Conservation (phyloP, 1,140 invertebrate genomes). For the Drosophila nasuta region DNA sequence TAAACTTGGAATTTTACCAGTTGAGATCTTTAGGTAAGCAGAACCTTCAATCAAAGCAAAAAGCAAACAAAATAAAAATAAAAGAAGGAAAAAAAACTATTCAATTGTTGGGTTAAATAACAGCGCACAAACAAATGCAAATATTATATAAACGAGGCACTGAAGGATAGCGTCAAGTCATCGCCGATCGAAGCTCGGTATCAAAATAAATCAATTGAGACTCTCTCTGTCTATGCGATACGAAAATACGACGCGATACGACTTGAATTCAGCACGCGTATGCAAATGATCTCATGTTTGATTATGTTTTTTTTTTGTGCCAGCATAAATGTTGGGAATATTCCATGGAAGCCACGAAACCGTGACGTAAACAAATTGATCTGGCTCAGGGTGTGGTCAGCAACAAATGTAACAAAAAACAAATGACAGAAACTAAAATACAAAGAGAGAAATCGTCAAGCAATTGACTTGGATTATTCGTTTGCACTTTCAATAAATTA, state of each 20-base stretch:
- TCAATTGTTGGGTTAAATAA: constrained; percentile 3
- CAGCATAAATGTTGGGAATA: constrained; percentile 73
- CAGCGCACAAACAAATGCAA: constrained; percentile 8
- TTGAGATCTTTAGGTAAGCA: neutral
- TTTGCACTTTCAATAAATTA: constrained; percentile 2
- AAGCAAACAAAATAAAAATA: constrained; percentile 3
- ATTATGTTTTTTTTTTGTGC: constrained; percentile 29
- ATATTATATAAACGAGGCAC: constrained; percentile 31
- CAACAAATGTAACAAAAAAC: constrained; percentile 10
- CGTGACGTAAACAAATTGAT: constrained; percentile 66
- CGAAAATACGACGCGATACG: constrained; percentile 29
- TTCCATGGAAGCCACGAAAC: constrained; percentile 58
- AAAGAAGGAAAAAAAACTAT: neutral
- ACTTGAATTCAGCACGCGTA: constrained; percentile 36
- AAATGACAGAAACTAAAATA: neutral
- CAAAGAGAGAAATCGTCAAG: constrained; percentile 10
- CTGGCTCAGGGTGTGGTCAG: constrained; percentile 35
- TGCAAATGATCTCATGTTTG: constrained; percentile 71
- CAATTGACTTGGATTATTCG: neutral
- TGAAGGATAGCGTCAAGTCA: constrained; percentile 25
- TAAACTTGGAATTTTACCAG: neutral
- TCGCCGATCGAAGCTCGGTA: constrained; percentile 24
- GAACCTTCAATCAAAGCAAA: constrained; percentile 1
- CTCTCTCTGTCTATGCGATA: constrained; percentile 6
- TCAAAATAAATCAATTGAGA: constrained; percentile 60